Percentiles rank a stretch among this genome's conserved stretches.
These are phyloP conservation scores for Microcebus jonahi DNA, from an alignment of 2,113 vertebrate species.

Conservation along the genomic window DNA sequence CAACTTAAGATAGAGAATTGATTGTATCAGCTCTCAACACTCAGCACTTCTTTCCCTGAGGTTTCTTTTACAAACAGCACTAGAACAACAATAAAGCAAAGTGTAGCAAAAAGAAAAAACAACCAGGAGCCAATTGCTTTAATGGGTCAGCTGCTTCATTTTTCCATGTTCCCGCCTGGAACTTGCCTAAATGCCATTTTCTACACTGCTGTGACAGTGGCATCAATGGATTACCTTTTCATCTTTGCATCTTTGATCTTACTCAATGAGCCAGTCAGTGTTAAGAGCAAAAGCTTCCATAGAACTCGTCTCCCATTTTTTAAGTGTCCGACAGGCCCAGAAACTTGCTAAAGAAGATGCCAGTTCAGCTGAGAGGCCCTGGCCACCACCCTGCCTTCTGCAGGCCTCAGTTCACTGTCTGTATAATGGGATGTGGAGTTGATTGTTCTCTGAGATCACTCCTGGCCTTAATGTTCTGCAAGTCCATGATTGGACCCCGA, in stretches of 20 bases:
- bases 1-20: background rate
- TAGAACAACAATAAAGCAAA: background rate
- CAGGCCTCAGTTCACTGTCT: background rate
- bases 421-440: rapidly evolving
- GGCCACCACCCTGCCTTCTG: too few species aligned
- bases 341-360: background rate
- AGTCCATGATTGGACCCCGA: background rate
- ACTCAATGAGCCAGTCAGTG: background rate
- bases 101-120: background rate
- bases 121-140: background rate
- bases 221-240: rapidly evolving
- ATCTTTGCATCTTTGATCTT: background rate
- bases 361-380: background rate
- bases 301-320: background rate
- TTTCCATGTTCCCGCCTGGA: rapidly evolving
- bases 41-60: background rate
- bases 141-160: background rate
- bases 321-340: background rate
- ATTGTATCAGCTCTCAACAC: rapidly evolving
- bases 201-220: rapidly evolving
- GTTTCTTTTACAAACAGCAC: background rate
- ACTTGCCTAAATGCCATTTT: rapidly evolving
- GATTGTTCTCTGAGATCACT: background rate
- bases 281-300: background rate
- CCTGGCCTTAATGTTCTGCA: background rate